Evolutionary conservation across 2,797 vertebrate species (phyloP).

Genomic region (Myripristis murdjan): DNA sequence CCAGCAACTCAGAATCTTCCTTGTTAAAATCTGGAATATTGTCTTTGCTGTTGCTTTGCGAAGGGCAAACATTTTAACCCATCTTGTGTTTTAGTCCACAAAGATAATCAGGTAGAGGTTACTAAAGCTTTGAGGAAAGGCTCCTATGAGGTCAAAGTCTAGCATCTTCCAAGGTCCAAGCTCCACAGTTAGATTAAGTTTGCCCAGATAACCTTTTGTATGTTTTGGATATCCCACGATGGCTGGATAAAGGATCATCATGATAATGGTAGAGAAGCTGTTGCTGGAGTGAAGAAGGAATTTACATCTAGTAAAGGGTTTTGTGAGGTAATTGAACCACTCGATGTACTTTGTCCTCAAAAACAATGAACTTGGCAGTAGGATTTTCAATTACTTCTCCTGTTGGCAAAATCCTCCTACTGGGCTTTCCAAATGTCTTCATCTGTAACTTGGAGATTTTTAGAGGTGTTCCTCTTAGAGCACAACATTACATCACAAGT

Average conservation of each 20-base stretch:
- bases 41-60: background rate
- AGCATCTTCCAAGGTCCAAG: constrained; percentile 3
- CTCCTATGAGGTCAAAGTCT: constrained; percentile 10
- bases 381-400: background rate
- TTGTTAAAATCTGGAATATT: background rate
- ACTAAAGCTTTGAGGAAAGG: background rate
- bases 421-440: constrained; percentile 16
- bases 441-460: background rate
- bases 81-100: constrained; percentile 10
- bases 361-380: background rate
- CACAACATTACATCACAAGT: background rate
- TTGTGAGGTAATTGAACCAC: constrained; percentile 13
- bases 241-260: background rate
- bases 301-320: constrained; percentile 3
- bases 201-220: constrained; percentile 13
- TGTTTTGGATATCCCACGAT: constrained; percentile 13
- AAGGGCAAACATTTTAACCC: constrained; percentile 9
- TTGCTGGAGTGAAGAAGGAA: background rate
- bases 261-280: constrained; percentile 10
- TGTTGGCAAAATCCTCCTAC: background rate
- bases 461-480: background rate
- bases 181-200: constrained; percentile 3
- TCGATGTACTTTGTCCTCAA: constrained; percentile 9
- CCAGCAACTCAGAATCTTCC: background rate
- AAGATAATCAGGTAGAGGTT: constrained; percentile 6